Base-by-base conservation (phyloP, 2,797 vertebrate genomes). In the Euthynnus affinis region DNA sequence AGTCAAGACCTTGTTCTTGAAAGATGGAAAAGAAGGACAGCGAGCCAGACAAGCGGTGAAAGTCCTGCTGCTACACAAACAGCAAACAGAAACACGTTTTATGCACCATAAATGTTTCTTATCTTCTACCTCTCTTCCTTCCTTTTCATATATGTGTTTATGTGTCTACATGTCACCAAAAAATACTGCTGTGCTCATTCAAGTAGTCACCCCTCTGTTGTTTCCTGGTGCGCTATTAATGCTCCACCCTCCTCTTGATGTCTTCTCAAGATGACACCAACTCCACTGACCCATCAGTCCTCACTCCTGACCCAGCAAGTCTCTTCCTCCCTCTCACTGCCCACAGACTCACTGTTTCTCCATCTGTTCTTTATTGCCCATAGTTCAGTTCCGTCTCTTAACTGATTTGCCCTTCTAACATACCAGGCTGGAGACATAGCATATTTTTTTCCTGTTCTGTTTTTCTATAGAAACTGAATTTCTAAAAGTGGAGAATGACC, bases 221-320 rank as follows among this genome's bases (percentile, higher is more conserved):
- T 87, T 84, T 88, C 74, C 71, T 60, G 40, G 56, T 72, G 78
- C 74, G 65, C 61, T 55, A 61, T 76, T 76, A 88, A 53, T 13
- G 56, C 74, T 77, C 71, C 71, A 53, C 74, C 74, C 71, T 82
- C 51, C 61, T 78, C 77, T 73, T 92, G 91, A 93, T 91, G 81
- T 82, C 80, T 91, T 92, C 88, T 91, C 89, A 91, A 92, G 90
- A 92, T 82, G 84, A 89, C 84, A 84, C 74, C 85, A 73, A 75
- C 75, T 80, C 76, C 71, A 80, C 53, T 80, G 90, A 91, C 89
- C 88, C 78, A 79, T 87, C 85, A 74, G 61, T 82, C 74, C 76
- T 88, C 69, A 60, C 84, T 90, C 65, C 72, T 85, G 81, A 86
- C 78, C 84, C 79, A 71, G 82, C 83, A 55, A 77, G 68, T 81